Evolutionary conservation across 2,113 vertebrate genomes (phyloP).

Genomic region (Egretta garzetta): DNA sequence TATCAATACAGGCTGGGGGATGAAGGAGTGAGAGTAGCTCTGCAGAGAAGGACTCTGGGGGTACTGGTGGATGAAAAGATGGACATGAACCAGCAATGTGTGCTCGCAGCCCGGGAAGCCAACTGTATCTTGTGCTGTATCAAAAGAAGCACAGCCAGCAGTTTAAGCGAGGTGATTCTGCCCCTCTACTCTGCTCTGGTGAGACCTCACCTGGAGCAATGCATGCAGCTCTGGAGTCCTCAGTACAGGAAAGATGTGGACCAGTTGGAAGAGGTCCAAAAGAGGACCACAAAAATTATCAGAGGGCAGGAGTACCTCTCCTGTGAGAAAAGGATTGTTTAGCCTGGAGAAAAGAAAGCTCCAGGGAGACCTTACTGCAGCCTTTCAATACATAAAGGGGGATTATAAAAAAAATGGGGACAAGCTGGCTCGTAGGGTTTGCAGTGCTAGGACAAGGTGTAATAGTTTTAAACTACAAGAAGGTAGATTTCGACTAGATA

Average conservation of each 20-base stretch:
- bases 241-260: background rate
- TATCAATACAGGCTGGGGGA: too few species aligned
- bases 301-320: rapidly evolving
- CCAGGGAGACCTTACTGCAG: background rate
- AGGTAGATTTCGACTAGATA: background rate
- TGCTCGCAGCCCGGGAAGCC: rapidly evolving
- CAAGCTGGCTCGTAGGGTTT: background rate
- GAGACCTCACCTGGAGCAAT: background rate
- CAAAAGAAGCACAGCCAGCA: background rate
- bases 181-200: background rate
- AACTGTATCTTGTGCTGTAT: background rate
- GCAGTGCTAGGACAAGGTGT: background rate
- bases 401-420: background rate
- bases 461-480: background rate
- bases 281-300: background rate
- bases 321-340: background rate
- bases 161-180: rapidly evolving
- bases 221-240: background rate
- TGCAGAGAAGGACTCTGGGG: rapidly evolving
- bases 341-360: background rate
- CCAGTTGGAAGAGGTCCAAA: rapidly evolving
- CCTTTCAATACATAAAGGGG: background rate
- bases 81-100: rapidly evolving
- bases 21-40: background rate
- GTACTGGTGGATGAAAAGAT: background rate